Evolutionary conservation across 2,888 invertebrate species (phyloP), one percentile per base, ranked within the genome.

Genomic region (Yponomeuta malinellus): DNA sequence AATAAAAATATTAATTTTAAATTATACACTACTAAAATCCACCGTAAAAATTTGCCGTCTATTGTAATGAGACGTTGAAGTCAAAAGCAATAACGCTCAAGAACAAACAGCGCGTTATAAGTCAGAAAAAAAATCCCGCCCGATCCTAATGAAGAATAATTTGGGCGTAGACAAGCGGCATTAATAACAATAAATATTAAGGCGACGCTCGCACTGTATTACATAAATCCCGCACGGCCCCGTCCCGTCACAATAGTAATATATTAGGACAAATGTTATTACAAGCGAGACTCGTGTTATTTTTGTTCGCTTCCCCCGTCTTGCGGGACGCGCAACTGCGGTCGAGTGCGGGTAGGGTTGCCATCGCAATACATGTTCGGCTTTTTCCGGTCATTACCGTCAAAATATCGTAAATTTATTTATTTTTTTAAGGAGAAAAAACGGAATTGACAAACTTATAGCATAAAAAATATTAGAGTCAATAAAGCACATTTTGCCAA

Each of bases 181-280:
- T 90, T 88, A 85, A 89, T 90, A 86, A 86, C 86, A 88, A 90
- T 90, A 86, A 86, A 87, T 86, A 89, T 85, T 83, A 86, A 83
- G 83, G 84, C 82, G 86, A 86, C 87, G 79, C 86, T 87, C 52
- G 84, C 88, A 88, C 85, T 84, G 84, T 79, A 81, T 82, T 87
- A 83, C 81, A 88, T 89, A 89, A 89, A 88, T 89, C 87, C 84
- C 78, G 82, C 78, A 77, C 80, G 86, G 43, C 83, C 83, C 76
- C 76, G 81, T 81, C 82, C 82, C 88, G 89, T 89, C 90, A 89
- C 89, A 89, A 89, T 88, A 87, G 86, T 88, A 85, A 89, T 89
- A 89, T 90, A 89, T 89, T 90, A 88, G 88, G 88, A 88, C 90
- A 87, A 89, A 90, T 90, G 89, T 90, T 90, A 88, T 90, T 89